Base-by-base conservation (phyloP, 2,888 invertebrate genomes). In the Zhuqinia jingwanae region DNA sequence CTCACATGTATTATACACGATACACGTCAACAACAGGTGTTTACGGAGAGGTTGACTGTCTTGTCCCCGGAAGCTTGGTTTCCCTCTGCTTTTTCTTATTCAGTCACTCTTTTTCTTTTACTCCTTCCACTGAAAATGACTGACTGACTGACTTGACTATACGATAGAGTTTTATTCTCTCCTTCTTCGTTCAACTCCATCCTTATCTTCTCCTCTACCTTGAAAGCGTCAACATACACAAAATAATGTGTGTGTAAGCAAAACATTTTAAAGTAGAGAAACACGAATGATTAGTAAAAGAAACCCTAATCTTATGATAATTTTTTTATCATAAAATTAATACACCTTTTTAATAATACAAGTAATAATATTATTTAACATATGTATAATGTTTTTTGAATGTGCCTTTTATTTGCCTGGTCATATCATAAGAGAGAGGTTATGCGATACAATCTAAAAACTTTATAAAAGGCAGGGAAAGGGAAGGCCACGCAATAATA, bases 11-110 rank as follows among this genome's bases (percentile, higher is more conserved):
- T 36, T 17, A 73, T 81, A 17, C 68, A 58, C 45, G 60, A 27
- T 83, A 58, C 47, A 70, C 78, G 89, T 89, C 87, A 88, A 90
- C 90, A 91, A 91, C 91, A 91, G 91, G 91, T 91, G 91, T 91
- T 90, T 91, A 90, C 89, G 90, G 88, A 90, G 89, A 85, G 84
- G 84, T 78, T 85, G 84, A 56, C 84, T 85, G 60, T 89, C 89
- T 88, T 90, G 90, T 91, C 91, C 91, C 91, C 91, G 91, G 91
- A 91, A 91, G 91, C 90, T 79, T 88, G 88, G 90, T 89, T 90
- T 91, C 90, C 90, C 90, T 87, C 88, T 89, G 87, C 88, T 87
- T 88, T 77, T 87, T 88, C 53, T 82, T 80, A 58, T 84, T 84
- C 76, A 86, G 86, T 73, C 84, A 73, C 79, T 77, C 81, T 80